Conservation (phyloP, 2,113 vertebrate species). For the Sigmodon hispidus region DNA sequence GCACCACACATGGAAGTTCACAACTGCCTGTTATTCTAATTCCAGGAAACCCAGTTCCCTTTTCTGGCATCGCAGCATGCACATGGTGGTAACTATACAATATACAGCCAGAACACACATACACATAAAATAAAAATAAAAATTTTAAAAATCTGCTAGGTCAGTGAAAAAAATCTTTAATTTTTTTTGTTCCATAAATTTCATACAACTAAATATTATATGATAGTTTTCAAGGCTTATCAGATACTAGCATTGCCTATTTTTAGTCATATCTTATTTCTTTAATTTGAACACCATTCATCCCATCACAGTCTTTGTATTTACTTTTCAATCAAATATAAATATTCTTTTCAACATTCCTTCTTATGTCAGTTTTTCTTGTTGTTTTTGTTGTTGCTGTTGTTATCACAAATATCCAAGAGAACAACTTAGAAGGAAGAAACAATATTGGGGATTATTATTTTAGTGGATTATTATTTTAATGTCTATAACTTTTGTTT, state of each 20-base stretch:
- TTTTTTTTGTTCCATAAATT: background rate
- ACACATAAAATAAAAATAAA: background rate
- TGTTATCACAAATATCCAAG: background rate
- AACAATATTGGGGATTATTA: too few species aligned
- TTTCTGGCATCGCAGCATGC: background rate
- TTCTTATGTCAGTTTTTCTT: background rate
- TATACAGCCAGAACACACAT: background rate
- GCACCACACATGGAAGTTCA: background rate
- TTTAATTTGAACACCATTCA: background rate
- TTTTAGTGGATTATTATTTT: too few species aligned
- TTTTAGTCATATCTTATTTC: background rate
- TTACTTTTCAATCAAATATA: background rate
- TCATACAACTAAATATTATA: conserved; percentile 30
- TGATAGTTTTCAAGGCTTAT: background rate
- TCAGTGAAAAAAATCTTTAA: background rate
- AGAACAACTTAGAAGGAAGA: background rate
- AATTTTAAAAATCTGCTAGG: background rate
- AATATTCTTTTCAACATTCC: background rate
- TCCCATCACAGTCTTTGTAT: background rate
- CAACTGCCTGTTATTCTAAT: background rate
- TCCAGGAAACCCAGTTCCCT: background rate
- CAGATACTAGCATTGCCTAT: background rate
- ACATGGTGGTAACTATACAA: background rate
- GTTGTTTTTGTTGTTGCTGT: background rate
- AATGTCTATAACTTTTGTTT: too few species aligned